Evolutionary conservation across 2,797 vertebrate genomes (phyloP).

Genomic region (Paguma larvata): DNA sequence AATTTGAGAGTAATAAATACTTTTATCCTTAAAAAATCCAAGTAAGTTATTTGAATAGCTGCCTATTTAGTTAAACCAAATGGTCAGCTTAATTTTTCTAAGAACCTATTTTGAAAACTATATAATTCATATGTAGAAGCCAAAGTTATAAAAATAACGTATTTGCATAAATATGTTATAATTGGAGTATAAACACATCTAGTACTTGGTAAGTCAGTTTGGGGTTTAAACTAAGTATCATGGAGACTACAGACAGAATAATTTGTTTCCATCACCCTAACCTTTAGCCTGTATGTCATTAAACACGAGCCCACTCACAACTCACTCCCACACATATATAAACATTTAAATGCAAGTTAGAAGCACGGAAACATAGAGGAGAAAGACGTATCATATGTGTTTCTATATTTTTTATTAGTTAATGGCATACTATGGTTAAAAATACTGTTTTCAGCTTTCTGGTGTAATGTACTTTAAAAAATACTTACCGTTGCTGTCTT

Average conservation of each 20-base stretch:
- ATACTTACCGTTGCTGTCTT: background rate
- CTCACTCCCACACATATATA: background rate
- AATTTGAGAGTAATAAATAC: background rate
- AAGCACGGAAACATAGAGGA: background rate
- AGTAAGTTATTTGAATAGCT: background rate
- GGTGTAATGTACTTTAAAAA: background rate
- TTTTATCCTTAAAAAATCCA: background rate
- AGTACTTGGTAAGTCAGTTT: slow-evolving; percentile 1
- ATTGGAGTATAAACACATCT: slow-evolving; percentile 44
- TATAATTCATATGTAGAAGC: background rate
- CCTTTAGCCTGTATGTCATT: background rate
- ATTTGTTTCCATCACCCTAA: slow-evolving; percentile 12
- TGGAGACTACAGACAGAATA: background rate
- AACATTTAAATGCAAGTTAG: slow-evolving; percentile 23
- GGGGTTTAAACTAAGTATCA: slow-evolving; percentile 48
- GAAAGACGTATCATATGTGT: background rate
- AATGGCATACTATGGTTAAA: slow-evolving; percentile 1
- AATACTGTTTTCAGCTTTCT: slow-evolving; percentile 13
- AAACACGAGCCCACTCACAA: background rate
- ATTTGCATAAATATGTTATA: slow-evolving; percentile 32
- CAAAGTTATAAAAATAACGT: slow-evolving; percentile 38
- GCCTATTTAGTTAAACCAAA: background rate
- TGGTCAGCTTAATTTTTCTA: slow-evolving; percentile 7
- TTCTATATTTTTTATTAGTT: slow-evolving; percentile 25
- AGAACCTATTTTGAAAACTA: slow-evolving; percentile 5